Evolutionary conservation across 2,113 vertebrate genomes (phyloP).

Genomic region (Poeciliopsis occidentalis): DNA sequence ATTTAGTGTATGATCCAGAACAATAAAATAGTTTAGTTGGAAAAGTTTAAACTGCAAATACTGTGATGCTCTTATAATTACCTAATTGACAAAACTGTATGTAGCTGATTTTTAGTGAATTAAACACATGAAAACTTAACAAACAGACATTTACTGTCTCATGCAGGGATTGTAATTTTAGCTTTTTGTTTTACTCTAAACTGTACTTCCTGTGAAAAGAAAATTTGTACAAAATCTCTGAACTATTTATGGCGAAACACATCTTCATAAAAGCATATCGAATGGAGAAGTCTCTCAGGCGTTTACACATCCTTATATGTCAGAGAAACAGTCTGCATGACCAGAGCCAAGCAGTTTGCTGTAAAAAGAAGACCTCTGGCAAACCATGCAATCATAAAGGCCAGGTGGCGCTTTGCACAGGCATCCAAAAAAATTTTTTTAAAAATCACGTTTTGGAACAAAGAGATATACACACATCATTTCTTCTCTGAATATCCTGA

Average conservation of each 20-base stretch:
- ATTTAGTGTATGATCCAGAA: too few relatives aligned
- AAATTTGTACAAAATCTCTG: background rate
- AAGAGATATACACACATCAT: background rate
- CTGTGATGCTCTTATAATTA: too few relatives aligned
- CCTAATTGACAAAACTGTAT: too few relatives aligned
- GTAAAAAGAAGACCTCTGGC: background rate
- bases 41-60: too few relatives aligned
- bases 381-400: constrained; percentile 11
- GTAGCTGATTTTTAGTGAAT: too few relatives aligned
- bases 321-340: background rate
- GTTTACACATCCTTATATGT: background rate
- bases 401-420: background rate
- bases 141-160: background rate
- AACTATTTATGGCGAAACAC: background rate
- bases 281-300: constrained; percentile 6
- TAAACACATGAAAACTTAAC: too few relatives aligned
- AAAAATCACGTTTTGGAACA: background rate
- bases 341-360: constrained; percentile 1
- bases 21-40: too few relatives aligned
- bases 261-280: background rate
- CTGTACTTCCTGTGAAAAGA: background rate
- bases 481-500: background rate
- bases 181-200: background rate
- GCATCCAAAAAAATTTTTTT: too few relatives aligned
- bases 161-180: background rate